Conservation (phyloP, 2,113 vertebrate genomes). For the Percina caprodes region DNA sequence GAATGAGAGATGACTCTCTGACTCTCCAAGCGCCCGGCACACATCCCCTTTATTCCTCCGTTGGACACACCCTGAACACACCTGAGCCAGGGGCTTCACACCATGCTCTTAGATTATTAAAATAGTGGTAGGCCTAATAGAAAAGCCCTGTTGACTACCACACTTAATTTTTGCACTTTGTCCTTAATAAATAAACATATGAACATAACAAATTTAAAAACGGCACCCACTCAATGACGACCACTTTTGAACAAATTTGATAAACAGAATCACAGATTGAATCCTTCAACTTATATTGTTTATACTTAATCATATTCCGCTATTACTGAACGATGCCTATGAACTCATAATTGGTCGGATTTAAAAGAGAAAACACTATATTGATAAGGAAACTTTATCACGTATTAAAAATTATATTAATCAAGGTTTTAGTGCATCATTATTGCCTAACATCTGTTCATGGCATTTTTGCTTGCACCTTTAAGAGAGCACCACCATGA, state of each 20-base stretch:
- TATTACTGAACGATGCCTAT: background rate
- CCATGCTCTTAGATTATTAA: too few relatives aligned
- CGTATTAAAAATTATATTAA: background rate
- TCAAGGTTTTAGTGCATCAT: background rate
- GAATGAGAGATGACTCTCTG: too few relatives aligned
- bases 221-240: background rate
- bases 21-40: too few relatives aligned
- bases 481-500: slow-evolving; percentile 4
- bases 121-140: background rate
- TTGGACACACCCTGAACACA: too few relatives aligned
- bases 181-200: background rate
- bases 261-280: background rate
- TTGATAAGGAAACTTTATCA: background rate
- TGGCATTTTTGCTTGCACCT: background rate
- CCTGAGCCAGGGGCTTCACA: too few relatives aligned
- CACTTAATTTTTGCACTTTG: background rate
- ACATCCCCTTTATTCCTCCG: too few relatives aligned
- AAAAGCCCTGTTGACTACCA: background rate
- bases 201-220: background rate
- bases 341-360: background rate
- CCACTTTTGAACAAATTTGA: background rate
- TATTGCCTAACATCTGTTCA: background rate
- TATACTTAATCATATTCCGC: background rate
- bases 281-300: background rate
- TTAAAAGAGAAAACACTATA: slow-evolving; percentile 5